Evolutionary conservation across 2,888 invertebrate species (phyloP).

Genomic region (Neuroscelio doddi): DNA sequence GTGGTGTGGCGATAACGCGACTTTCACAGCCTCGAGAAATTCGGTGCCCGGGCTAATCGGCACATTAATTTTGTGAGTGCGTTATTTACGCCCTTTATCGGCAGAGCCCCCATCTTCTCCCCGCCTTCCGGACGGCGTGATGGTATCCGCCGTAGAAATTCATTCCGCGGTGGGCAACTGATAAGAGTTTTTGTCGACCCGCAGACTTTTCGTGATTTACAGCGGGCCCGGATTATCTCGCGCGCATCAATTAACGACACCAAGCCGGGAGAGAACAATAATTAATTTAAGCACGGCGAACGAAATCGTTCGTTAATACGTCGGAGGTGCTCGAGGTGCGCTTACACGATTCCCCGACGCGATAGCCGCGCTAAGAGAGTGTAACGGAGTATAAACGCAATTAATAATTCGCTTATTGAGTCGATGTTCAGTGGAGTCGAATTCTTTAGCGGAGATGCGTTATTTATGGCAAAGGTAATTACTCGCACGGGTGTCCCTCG

Average conservation of each 20-base stretch:
- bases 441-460: slow-evolving; percentile 11
- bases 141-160: slow-evolving; percentile 44
- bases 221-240: slow-evolving; percentile 49
- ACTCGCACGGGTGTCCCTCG: slow-evolving; percentile 3
- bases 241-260: slow-evolving; percentile 56
- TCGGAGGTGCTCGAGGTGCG: slow-evolving; percentile 15
- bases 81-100: slow-evolving; percentile 45
- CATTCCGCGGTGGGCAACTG: slow-evolving; percentile 36
- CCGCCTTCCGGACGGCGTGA: slow-evolving; percentile 22
- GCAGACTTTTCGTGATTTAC: slow-evolving; percentile 52
- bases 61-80: slow-evolving; percentile 45
- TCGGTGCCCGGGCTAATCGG: slow-evolving; percentile 45
- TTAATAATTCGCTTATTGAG: slow-evolving; percentile 19
- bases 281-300: slow-evolving; percentile 49
- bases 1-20: slow-evolving; percentile 26
- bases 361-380: slow-evolving; percentile 22
- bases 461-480: slow-evolving; percentile 14
- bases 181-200: slow-evolving; percentile 52
- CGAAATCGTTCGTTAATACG: slow-evolving; percentile 38
- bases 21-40: slow-evolving; percentile 38
- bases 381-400: slow-evolving; percentile 9
- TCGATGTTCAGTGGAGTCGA: background rate
- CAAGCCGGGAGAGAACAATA: slow-evolving; percentile 49
- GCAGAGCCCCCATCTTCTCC: slow-evolving; percentile 29
- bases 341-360: slow-evolving; percentile 22